These are phyloP conservation scores for Heteromurus nitidus DNA, from an alignment of 2,888 invertebrate species.

Conservation along the genomic window DNA sequence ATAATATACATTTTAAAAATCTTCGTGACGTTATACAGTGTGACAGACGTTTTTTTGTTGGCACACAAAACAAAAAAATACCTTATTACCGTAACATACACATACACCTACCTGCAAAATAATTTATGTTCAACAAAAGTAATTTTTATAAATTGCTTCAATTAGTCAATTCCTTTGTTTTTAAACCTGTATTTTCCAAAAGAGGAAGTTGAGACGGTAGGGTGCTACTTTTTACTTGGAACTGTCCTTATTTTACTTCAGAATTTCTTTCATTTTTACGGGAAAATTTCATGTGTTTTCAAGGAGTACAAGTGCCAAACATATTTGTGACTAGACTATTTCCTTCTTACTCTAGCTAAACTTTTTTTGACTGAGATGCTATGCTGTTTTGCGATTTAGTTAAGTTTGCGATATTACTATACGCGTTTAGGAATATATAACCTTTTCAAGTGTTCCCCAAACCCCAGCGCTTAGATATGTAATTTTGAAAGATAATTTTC, in stretches of 20 bases:
- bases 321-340: slow-evolving; percentile 10
- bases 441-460: too few species aligned
- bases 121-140: too few species aligned
- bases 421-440: too few species aligned
- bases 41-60: slow-evolving; percentile 33
- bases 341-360: slow-evolving; percentile 10
- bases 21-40: slow-evolving; percentile 40
- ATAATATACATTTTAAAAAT: too few species aligned
- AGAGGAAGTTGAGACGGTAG: too few species aligned
- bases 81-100: slow-evolving; percentile 25
- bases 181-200: too few species aligned
- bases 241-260: background rate
- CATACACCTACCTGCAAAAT: slow-evolving; percentile 15
- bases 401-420: too few species aligned
- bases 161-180: too few species aligned
- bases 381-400: too few species aligned
- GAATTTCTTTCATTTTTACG: background rate
- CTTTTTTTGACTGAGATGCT: slow-evolving; percentile 14
- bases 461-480: too few species aligned
- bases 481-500: too few species aligned
- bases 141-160: too few species aligned
- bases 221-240: background rate
- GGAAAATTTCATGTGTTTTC: slow-evolving; percentile 22
- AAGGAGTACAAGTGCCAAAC: slow-evolving; percentile 30
- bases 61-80: slow-evolving; percentile 17